A percentile compares a stretch with the other conserved stretches of the same genome.
Evolutionary conservation across 1,140 invertebrate species (phyloP).

Genomic region (Sweltsa coloradensis): DNA sequence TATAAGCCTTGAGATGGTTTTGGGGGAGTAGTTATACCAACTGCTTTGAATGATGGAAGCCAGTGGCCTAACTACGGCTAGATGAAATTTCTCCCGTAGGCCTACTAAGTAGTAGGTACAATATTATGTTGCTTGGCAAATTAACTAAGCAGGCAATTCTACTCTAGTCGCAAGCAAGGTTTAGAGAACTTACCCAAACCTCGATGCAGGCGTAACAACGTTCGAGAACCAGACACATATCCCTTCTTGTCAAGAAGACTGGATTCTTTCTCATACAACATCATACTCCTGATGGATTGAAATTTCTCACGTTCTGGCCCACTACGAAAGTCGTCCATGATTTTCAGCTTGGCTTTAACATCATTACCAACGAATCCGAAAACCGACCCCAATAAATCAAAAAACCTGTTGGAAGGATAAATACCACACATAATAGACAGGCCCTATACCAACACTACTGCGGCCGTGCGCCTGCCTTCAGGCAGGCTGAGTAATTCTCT

Average conservation of each 20-base stretch:
- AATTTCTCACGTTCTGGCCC: slow-evolving; percentile 55
- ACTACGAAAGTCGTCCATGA: slow-evolving; percentile 53
- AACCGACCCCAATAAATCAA: slow-evolving; percentile 73
- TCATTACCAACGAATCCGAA: slow-evolving; percentile 88
- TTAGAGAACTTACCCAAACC: slow-evolving; percentile 55
- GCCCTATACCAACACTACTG: not conserved
- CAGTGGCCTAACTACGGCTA: too few species aligned
- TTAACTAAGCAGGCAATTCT: too few species aligned
- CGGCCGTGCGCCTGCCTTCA: too few species aligned
- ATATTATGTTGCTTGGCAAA: too few species aligned
- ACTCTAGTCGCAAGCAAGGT: too few species aligned
- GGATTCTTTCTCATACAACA: slow-evolving; percentile 66
- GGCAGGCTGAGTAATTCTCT: too few species aligned
- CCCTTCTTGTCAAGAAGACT: slow-evolving; percentile 51
- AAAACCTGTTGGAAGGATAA: slow-evolving; percentile 57
- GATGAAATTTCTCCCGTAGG: too few species aligned
- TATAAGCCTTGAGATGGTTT: too few species aligned
- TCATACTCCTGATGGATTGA: slow-evolving; percentile 73
- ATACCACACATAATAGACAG: not conserved
- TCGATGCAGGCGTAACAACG: slow-evolving; percentile 76
- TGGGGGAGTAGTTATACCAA: too few species aligned
- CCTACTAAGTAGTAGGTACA: too few species aligned
- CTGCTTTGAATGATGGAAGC: too few species aligned
- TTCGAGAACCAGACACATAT: slow-evolving; percentile 69
- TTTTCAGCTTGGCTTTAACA: slow-evolving; percentile 73